Conservation (phyloP, 1,140 invertebrate species). For the Microvelia longipes region DNA sequence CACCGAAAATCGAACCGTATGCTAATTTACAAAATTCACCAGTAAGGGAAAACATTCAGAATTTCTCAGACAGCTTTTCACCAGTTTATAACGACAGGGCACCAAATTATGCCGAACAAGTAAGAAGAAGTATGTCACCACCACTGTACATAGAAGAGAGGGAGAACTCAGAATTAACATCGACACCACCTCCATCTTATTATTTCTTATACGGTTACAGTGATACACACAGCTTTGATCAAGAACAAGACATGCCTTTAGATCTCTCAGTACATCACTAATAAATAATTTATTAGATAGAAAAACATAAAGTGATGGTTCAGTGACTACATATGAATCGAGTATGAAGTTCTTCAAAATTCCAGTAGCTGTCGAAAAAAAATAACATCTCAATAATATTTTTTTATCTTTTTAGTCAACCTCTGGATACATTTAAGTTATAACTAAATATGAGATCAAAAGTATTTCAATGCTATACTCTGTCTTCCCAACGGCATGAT, state of each 20-base stretch:
- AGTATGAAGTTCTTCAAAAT: too few relatives aligned
- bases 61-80: neutral
- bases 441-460: too few relatives aligned
- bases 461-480: too few relatives aligned
- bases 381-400: too few relatives aligned
- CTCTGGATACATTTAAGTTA: too few relatives aligned
- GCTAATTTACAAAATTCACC: neutral
- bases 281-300: neutral
- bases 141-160: neutral
- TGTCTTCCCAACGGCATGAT: too few relatives aligned
- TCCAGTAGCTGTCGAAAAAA: too few relatives aligned
- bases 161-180: neutral
- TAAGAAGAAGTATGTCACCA: neutral
- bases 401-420: too few relatives aligned
- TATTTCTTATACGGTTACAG: neutral
- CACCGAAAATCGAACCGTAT: neutral
- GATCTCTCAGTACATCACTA: slow-evolving; percentile 1
- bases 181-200: neutral
- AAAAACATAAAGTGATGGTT: too few relatives aligned
- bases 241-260: slow-evolving; percentile 1
- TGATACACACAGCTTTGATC: neutral
- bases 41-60: neutral
- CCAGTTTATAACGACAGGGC: neutral
- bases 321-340: too few relatives aligned
- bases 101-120: neutral